Evolutionary conservation across 2,797 vertebrate genomes (phyloP).

Genomic region (Podarcis siculus): DNA sequence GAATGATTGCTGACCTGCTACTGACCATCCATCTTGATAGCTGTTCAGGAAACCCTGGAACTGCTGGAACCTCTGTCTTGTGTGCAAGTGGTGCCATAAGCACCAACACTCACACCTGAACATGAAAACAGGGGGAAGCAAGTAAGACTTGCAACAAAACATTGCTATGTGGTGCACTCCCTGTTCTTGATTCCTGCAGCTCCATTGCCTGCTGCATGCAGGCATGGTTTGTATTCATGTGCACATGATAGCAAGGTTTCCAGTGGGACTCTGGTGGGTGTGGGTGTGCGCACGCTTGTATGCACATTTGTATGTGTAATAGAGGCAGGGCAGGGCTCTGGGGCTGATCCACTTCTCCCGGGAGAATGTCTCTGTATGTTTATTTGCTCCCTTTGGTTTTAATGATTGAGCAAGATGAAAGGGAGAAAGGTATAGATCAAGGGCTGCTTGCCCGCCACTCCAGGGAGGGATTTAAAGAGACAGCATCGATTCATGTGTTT

Average conservation of each 20-base stretch:
- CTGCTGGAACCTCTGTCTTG: too few relatives aligned
- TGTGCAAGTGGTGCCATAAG: too few relatives aligned
- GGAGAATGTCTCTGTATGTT: slow-evolving; percentile 4
- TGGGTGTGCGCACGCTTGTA: not conserved
- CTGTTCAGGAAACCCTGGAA: too few relatives aligned
- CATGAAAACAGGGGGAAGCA: too few relatives aligned
- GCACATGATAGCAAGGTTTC: not conserved
- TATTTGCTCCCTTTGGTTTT: slow-evolving; percentile 34
- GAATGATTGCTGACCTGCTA: too few relatives aligned
- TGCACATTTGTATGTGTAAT: not conserved
- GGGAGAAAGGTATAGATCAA: slow-evolving; percentile 37
- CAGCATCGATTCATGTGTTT: slow-evolving; percentile 30
- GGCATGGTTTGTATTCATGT: not conserved
- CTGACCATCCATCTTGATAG: too few relatives aligned
- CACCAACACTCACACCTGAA: too few relatives aligned
- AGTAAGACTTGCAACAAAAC: too few relatives aligned
- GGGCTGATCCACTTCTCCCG: slow-evolving; percentile 6
- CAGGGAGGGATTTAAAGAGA: slow-evolving; percentile 45
- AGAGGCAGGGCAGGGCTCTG: not conserved
- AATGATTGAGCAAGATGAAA: slow-evolving; percentile 46
- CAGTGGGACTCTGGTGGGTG: not conserved
- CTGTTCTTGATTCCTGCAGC: not conserved
- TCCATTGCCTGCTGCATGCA: not conserved
- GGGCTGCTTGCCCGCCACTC: slow-evolving; percentile 31
- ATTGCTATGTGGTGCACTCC: not conserved